Evolutionary conservation across 2,797 vertebrate species (phyloP), one percentile per base, ranked within the genome.

Genomic region (Acrossocheilus wenchowensis): DNA sequence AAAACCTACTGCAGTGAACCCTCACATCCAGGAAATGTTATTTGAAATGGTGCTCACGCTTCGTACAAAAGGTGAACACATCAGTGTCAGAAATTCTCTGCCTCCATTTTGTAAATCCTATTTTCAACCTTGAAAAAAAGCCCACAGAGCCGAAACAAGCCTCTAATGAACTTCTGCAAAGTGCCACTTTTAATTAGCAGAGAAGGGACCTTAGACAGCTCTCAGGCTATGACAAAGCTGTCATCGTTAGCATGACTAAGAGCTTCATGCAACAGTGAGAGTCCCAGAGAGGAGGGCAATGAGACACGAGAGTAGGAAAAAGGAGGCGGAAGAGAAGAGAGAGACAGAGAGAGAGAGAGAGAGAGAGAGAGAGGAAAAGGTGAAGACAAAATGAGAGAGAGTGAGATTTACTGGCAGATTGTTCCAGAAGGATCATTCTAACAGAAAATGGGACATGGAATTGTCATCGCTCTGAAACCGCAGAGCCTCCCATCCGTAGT

Each of bases 101-200:
- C 66, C 81, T 83, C 80, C 48, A 83, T 78, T 80, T 82, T 83
- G 39, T 60, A 39, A 43, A 48, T 78, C 71, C 23, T 41, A 23
- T 78, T 66, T 78, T 77, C 66, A 69, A 80, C 71, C 87, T 75
- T 74, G 69, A 68, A 43, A 82, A 82, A 74, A 45, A 62, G n/a
- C 39, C 72, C 50, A 75, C 39, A 80, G 60, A 84, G 79, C 52
- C 52, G n/a, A 86, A 84, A 88, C 78, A 14, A 86, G 81, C 71
- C 72, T 41, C 50, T 86, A 86, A 89, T 87, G 86, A 88, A 86
- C 84, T 89, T 89, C 82, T 88, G 82, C 78, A 86, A 89, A 89
- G 78, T 87, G 88, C 82, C 89, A 87, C 69, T 89, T 90, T 90
- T 89, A 89, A 90, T 89, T 89, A 90, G 82, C 84, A 87, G 81